Evolutionary conservation across 2,888 invertebrate genomes (phyloP).

Genomic region (Limenitis camilla): DNA sequence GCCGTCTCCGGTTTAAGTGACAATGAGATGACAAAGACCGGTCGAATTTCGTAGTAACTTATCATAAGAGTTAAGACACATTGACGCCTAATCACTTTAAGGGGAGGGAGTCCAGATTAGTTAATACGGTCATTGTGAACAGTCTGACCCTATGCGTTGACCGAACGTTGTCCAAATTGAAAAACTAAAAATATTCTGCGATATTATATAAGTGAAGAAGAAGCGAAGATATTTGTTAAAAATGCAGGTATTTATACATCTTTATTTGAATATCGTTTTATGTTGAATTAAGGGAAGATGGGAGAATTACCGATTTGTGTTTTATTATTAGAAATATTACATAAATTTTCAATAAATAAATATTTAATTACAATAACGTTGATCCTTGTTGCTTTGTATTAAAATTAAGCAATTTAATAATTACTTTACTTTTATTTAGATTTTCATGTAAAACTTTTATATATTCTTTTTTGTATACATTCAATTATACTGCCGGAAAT

Average conservation of each 20-base stretch:
- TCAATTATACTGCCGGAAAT: too few species aligned
- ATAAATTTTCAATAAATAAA: too few species aligned
- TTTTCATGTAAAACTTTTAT: too few species aligned
- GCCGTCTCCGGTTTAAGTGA: conserved; percentile 6
- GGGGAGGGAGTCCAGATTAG: conserved; percentile 51
- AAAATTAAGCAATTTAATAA: too few species aligned
- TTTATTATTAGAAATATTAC: too few species aligned
- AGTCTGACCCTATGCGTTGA: conserved; percentile 49
- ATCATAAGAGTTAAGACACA: conserved; percentile 48
- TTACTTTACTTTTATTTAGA: too few species aligned
- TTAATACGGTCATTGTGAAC: conserved; percentile 54
- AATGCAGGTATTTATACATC: conserved; percentile 16
- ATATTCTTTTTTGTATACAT: too few species aligned
- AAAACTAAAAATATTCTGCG: background rate
- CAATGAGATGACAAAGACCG: conserved; percentile 17
- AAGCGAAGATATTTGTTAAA: background rate
- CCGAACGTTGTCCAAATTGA: conserved; percentile 37
- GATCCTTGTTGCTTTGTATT: too few species aligned
- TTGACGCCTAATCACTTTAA: conserved; percentile 52
- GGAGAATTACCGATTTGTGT: too few species aligned
- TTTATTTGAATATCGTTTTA: background rate
- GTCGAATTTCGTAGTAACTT: conserved; percentile 31
- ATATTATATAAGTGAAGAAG: too few species aligned
- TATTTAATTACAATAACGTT: too few species aligned
- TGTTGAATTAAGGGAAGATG: background rate